These are phyloP conservation scores for Volucella zonaria DNA, from an alignment of 2,888 invertebrate genomes.

Conservation along the genomic window DNA sequence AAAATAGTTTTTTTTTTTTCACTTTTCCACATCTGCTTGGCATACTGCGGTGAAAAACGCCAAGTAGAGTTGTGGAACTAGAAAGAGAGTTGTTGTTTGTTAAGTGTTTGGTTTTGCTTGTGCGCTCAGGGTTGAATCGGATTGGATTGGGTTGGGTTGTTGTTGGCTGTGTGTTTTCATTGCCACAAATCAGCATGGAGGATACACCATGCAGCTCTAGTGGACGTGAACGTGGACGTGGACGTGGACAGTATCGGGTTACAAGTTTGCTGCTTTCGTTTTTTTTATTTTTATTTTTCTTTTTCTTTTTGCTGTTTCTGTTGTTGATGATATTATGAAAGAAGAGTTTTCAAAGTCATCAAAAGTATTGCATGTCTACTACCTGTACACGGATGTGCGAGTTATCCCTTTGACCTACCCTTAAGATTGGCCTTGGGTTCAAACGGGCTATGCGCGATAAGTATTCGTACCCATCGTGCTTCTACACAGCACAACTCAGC, in stretches of 20 bases:
- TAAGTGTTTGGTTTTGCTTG: slow-evolving; percentile 43
- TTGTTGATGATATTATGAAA: slow-evolving; percentile 30
- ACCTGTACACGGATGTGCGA: slow-evolving; percentile 47
- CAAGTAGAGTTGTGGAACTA: slow-evolving; percentile 48
- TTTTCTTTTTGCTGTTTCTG: neutral
- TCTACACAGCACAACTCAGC: no score
- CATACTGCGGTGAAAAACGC: slow-evolving; percentile 65
- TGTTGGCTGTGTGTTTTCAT: slow-evolving; percentile 16
- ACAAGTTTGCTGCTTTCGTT: neutral
- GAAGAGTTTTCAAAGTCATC: slow-evolving; percentile 58
- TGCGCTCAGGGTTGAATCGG: slow-evolving; percentile 53
- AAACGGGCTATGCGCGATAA: slow-evolving; percentile 40
- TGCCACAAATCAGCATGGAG: slow-evolving; percentile 12
- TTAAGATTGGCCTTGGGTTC: slow-evolving; percentile 64
- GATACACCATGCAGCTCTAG: slow-evolving; percentile 43
- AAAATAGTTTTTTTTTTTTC: slow-evolving; percentile 38
- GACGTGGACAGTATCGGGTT: neutral
- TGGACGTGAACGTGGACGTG: slow-evolving; percentile 28
- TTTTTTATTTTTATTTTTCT: neutral
- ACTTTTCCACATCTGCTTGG: slow-evolving; percentile 70
- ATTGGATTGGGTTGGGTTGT: slow-evolving; percentile 14
- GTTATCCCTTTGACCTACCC: slow-evolving; percentile 69
- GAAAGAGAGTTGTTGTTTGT: slow-evolving; percentile 31
- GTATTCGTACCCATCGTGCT: neutral
- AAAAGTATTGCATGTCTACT: slow-evolving; percentile 60